Evolutionary conservation across 1,140 invertebrate species (phyloP).

Genomic region (Dysdera silvatica): DNA sequence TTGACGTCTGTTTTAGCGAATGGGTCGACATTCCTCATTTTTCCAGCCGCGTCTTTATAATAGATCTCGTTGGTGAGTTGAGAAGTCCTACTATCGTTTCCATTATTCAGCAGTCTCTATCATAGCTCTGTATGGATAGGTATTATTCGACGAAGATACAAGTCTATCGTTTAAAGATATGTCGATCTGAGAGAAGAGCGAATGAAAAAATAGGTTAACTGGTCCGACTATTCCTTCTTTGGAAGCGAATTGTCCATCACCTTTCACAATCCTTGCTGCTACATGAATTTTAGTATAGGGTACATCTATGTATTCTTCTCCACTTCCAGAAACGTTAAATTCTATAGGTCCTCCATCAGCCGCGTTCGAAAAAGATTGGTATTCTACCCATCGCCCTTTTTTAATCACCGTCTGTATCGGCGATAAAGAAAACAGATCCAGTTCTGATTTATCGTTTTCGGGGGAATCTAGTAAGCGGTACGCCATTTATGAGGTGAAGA

Average conservation of each 20-base stretch:
- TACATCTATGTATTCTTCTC: not conserved
- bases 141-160: not conserved
- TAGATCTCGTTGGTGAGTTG: not conserved
- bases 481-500: not conserved
- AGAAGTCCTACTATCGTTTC: not conserved
- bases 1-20: no score
- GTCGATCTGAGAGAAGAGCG: not conserved
- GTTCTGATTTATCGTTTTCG: not conserved
- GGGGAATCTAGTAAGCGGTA: not conserved
- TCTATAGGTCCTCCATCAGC: slow-evolving; percentile 1
- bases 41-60: not conserved
- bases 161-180: not conserved
- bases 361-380: not conserved
- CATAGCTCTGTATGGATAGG: not conserved
- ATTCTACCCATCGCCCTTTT: slow-evolving; percentile 1
- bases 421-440: not conserved
- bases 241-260: not conserved
- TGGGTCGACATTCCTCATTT: no score
- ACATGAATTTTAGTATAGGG: not conserved
- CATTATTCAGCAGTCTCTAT: slow-evolving; percentile 3
- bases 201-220: not conserved
- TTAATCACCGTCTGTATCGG: not conserved
- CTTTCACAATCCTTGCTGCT: not conserved
- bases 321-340: not conserved
- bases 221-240: not conserved